Percentiles rank a stretch among this genome's conserved stretches.
These are phyloP conservation scores for Eristalis intricaria DNA, from an alignment of 2,888 invertebrate genomes.

Conservation along the genomic window DNA sequence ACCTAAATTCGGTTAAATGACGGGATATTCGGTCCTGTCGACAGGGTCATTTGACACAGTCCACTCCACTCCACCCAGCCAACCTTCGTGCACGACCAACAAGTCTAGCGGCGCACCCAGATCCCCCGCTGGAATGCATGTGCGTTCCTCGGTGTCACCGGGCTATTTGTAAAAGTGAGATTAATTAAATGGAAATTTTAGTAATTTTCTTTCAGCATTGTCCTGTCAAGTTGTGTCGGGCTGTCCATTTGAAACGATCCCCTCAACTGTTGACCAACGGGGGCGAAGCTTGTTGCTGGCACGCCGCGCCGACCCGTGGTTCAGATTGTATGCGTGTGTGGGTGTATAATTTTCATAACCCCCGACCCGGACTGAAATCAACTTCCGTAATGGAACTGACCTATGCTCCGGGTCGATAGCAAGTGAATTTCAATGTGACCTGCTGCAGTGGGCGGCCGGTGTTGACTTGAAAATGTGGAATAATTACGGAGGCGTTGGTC, in stretches of 20 bases:
- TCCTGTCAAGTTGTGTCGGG: background rate
- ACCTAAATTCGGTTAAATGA: background rate
- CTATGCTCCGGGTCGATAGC: conserved; percentile 13
- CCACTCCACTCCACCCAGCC: background rate
- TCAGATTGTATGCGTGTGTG: background rate
- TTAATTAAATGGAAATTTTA: conserved; percentile 33
- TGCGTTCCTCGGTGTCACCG: background rate
- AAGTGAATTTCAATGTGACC: conserved; percentile 22
- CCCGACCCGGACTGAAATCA: background rate
- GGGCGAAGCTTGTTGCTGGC: background rate
- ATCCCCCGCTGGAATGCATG: background rate
- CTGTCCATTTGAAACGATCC: background rate
- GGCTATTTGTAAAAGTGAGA: conserved; percentile 33
- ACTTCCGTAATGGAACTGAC: conserved; percentile 15
- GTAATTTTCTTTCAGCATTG: background rate
- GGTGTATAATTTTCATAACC: conserved; percentile 1
- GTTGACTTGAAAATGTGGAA: background rate
- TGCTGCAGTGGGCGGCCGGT: background rate
- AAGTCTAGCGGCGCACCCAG: conserved; percentile 3
- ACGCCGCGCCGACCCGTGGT: background rate
- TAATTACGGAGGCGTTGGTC: conserved; percentile 19
- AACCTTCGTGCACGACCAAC: background rate
- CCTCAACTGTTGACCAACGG: background rate
- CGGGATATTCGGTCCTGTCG: background rate
- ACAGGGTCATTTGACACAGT: background rate